Evolutionary conservation across 2,113 vertebrate genomes (phyloP).

Genomic region (Rhinopithecus roxellana): DNA sequence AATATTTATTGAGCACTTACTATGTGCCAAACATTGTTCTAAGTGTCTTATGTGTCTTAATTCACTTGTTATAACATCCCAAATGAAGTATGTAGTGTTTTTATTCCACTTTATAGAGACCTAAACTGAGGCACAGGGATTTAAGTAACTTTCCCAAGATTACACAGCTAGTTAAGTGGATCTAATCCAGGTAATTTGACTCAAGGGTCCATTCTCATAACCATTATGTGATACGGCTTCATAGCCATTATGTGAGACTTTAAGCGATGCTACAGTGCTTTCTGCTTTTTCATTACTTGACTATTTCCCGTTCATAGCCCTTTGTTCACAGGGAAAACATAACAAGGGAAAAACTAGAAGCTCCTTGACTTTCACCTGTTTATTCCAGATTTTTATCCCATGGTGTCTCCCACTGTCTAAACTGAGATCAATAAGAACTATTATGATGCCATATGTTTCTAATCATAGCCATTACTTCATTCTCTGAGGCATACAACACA

Average conservation of each 20-base stretch:
- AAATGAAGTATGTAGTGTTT: constrained; percentile 12
- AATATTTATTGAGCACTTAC: neutral
- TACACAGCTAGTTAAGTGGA: neutral
- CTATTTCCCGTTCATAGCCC: neutral
- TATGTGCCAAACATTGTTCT: neutral
- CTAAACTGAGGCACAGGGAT: neutral
- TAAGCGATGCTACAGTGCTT: neutral
- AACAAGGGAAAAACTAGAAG: neutral
- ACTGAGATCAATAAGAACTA: neutral
- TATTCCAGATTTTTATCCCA: neutral
- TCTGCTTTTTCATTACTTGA: neutral
- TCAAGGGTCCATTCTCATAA: neutral
- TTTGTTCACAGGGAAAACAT: neutral
- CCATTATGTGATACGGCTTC: neutral
- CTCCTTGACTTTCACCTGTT: neutral
- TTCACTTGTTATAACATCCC: neutral
- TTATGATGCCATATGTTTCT: neutral
- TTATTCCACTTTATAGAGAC: neutral
- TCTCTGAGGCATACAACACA: neutral
- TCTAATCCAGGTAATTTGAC: neutral
- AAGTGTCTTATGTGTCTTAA: neutral
- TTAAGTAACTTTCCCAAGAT: neutral
- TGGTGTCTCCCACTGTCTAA: neutral
- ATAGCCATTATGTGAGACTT: neutral
- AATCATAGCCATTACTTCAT: constrained; percentile 17